phyloP scores from a whole-genome alignment of 2,113 vertebrate genomes.

The Machaerirhynchus nigripectus region DNA sequence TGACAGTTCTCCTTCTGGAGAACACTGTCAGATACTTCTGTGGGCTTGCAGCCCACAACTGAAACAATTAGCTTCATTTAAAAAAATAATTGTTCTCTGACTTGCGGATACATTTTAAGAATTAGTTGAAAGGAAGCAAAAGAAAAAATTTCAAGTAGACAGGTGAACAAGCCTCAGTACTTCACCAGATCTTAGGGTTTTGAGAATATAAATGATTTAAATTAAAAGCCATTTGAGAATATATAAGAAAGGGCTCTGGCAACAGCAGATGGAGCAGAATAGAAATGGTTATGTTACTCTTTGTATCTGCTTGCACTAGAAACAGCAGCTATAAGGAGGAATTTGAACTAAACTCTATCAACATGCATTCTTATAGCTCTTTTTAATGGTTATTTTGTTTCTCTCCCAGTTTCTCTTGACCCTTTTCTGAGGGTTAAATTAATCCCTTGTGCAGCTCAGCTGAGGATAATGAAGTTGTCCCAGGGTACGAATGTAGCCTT shows the following conservation, averaged over 20 bases:
- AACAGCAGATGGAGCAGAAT: not conserved
- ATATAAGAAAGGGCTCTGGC: not conserved
- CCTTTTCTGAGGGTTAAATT: constrained; percentile 34
- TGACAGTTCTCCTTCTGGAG: constrained; percentile 28
- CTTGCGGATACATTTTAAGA: not conserved
- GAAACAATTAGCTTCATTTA: constrained; percentile 4
- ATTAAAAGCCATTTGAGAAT: not conserved
- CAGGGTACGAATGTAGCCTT: not conserved
- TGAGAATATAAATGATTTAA: not conserved
- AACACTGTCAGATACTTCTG: no score
- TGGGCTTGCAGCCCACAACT: constrained; percentile 15
- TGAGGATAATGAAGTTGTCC: constrained; percentile 37
- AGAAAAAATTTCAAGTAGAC: not conserved
- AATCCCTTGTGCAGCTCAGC: constrained; percentile 7
- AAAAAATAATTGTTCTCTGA: not conserved
- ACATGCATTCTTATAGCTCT: not conserved
- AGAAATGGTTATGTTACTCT: not conserved
- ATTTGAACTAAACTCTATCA: not conserved
- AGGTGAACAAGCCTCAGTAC: not conserved
- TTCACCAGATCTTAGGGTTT: not conserved
- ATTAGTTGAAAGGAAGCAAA: not conserved
- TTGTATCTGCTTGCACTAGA: not conserved
- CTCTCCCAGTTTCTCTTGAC: not conserved
- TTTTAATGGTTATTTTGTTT: not conserved
- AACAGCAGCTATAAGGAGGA: not conserved